Evolutionary conservation across 2,888 invertebrate species (phyloP).

Genomic region (Drosophila phalerata): DNA sequence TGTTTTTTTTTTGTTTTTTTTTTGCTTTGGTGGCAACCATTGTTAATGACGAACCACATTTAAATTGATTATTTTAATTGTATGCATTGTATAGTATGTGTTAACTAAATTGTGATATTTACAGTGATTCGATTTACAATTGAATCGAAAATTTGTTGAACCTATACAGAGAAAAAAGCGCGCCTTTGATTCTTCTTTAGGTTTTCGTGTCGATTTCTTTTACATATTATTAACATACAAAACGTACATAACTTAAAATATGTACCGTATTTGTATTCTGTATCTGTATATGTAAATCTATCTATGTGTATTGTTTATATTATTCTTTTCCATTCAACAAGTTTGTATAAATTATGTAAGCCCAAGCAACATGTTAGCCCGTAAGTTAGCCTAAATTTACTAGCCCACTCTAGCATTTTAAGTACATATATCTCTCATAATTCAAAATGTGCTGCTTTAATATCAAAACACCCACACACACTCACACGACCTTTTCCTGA

Average conservation of each 20-base stretch:
- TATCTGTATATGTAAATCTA: slow-evolving; percentile 21
- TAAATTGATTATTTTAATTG: slow-evolving; percentile 68
- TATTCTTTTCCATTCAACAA: slow-evolving; percentile 47
- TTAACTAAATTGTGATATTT: slow-evolving; percentile 86
- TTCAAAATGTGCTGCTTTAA: slow-evolving; percentile 70
- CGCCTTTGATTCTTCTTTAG: slow-evolving; percentile 71
- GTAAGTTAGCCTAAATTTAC: slow-evolving; percentile 75
- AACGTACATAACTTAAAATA: slow-evolving; percentile 24
- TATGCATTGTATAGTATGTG: slow-evolving; percentile 78
- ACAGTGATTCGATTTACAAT: slow-evolving; percentile 85
- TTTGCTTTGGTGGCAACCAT: slow-evolving; percentile 18
- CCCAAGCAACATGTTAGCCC: slow-evolving; percentile 58
- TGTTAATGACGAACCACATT: slow-evolving; percentile 49
- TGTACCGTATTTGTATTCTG: slow-evolving; percentile 28
- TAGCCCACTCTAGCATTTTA: slow-evolving; percentile 64
- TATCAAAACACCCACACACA: slow-evolving; percentile 41
- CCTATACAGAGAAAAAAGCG: slow-evolving; percentile 71
- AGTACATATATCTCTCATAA: slow-evolving; percentile 47
- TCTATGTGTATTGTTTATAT: slow-evolving; percentile 42
- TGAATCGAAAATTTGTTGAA: slow-evolving; percentile 82
- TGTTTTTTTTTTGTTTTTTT: background rate
- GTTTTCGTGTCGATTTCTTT: slow-evolving; percentile 58
- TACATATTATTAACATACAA: slow-evolving; percentile 9
- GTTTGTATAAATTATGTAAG: slow-evolving; percentile 69
- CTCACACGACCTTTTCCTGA: slow-evolving; percentile 54